A percentile compares a stretch with the other conserved stretches of the same genome.
These are phyloP conservation scores for Chionoecetes opilio DNA, from an alignment of 1,140 invertebrate genomes.

Conservation along the genomic window DNA sequence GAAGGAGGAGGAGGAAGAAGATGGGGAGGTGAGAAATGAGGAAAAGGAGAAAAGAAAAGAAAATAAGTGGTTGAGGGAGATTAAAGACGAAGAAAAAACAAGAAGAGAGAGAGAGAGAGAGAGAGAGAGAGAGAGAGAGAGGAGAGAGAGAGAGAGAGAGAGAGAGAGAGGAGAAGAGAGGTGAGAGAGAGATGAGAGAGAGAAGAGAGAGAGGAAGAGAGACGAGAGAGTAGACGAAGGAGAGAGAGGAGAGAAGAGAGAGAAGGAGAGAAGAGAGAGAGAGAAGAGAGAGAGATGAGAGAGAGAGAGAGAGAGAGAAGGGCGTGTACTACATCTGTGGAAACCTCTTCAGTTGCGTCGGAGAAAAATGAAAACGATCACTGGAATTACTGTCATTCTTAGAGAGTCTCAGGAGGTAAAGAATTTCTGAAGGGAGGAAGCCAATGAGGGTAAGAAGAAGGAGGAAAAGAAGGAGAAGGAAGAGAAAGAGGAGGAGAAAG, in stretches of 20 bases:
- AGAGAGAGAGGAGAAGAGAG: background rate
- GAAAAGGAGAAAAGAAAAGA: background rate
- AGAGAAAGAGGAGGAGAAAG: background rate
- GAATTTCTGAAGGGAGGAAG: constrained; percentile 16
- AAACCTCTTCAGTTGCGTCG: background rate
- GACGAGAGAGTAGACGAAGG: background rate
- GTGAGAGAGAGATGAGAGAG: background rate
- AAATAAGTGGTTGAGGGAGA: too few relatives aligned
- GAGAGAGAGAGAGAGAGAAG: background rate
- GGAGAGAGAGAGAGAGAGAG: background rate
- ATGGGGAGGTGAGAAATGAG: background rate
- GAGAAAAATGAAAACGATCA: background rate
- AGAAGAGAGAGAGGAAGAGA: background rate
- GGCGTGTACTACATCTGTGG: background rate
- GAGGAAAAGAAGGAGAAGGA: background rate
- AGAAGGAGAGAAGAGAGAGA: background rate
- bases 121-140: too few relatives aligned
- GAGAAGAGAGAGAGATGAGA: background rate
- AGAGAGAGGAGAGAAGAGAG: background rate
- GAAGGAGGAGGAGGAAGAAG: background rate
- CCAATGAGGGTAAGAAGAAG: background rate
- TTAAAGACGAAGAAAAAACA: too few relatives aligned
- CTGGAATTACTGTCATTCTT: constrained; percentile 30
- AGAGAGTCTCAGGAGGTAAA: constrained; percentile 3
- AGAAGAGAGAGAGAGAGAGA: too few relatives aligned